phyloP scores from a whole-genome alignment of 1,140 invertebrate species.

The Heliconius nattereri region DNA sequence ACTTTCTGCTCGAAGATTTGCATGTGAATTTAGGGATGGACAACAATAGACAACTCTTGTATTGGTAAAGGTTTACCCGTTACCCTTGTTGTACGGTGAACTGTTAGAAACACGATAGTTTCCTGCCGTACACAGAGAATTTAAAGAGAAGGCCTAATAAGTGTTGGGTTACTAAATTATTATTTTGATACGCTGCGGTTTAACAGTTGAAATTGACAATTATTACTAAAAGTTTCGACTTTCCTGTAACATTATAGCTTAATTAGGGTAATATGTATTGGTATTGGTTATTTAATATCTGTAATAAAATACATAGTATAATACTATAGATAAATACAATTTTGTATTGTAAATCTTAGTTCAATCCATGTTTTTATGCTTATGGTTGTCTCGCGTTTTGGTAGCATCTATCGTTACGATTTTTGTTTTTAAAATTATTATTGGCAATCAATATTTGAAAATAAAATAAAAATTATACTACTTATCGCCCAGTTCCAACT shows the following conservation, averaged over 20 bases:
- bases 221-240: background rate
- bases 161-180: conserved; percentile 56
- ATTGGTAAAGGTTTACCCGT: conserved; percentile 45
- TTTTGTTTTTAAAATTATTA: too few species aligned
- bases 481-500: background rate
- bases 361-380: too few species aligned
- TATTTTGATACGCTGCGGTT: conserved; percentile 15
- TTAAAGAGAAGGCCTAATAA: conserved; percentile 45
- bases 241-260: conserved; percentile 13
- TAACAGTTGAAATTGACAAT: conserved; percentile 17
- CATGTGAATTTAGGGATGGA: conserved; percentile 67
- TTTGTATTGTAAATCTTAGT: too few species aligned
- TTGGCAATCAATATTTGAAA: too few species aligned
- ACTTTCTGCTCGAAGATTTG: conserved; percentile 69
- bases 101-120: conserved; percentile 70
- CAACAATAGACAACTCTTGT: conserved; percentile 58
- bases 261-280: conserved; percentile 17
- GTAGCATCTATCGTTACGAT: too few species aligned
- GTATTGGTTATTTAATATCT: background rate
- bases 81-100: conserved; percentile 40
- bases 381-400: too few species aligned
- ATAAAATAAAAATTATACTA: background rate
- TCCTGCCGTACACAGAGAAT: conserved; percentile 62
- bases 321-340: background rate
- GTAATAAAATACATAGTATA: background rate